A percentile compares a stretch with the other conserved stretches of the same genome.
Conservation (phyloP, 2,113 vertebrate genomes). For the rabbit (Oryctolagus cuniculus) region DNA sequence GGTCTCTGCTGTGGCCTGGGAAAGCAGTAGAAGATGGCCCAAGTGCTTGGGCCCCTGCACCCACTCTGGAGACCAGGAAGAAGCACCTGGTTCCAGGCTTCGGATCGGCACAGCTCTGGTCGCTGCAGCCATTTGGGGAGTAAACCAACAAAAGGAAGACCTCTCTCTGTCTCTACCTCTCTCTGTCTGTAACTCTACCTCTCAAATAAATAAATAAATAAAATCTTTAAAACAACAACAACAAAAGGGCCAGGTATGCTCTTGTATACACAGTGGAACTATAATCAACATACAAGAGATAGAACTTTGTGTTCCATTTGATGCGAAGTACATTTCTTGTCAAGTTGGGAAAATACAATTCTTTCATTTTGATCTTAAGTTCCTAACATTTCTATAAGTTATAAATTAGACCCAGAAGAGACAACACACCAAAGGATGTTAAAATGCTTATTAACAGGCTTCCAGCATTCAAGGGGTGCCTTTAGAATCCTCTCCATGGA, state of each 20-base stretch:
- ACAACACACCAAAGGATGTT: not conserved
- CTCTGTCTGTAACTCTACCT: too few relatives aligned
- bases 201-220: too few relatives aligned
- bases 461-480: not conserved
- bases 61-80: too few relatives aligned
- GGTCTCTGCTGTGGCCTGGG: too few relatives aligned
- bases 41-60: too few relatives aligned
- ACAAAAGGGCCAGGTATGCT: not conserved
- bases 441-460: not conserved
- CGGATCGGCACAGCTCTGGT: too few relatives aligned
- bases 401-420: not conserved
- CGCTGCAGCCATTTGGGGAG: too few relatives aligned
- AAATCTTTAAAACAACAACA: too few relatives aligned
- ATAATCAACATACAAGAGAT: not conserved
- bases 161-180: too few relatives aligned
- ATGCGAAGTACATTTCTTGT: not conserved
- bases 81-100: too few relatives aligned
- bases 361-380: slow-evolving; percentile 15
- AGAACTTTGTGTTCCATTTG: not conserved
- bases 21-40: too few relatives aligned
- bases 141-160: too few relatives aligned
- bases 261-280: not conserved
- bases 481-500: not conserved
- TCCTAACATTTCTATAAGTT: slow-evolving; percentile 31
- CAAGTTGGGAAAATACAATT: not conserved